Conservation (phyloP, 2,113 vertebrate species). For the Notechis scutatus region DNA sequence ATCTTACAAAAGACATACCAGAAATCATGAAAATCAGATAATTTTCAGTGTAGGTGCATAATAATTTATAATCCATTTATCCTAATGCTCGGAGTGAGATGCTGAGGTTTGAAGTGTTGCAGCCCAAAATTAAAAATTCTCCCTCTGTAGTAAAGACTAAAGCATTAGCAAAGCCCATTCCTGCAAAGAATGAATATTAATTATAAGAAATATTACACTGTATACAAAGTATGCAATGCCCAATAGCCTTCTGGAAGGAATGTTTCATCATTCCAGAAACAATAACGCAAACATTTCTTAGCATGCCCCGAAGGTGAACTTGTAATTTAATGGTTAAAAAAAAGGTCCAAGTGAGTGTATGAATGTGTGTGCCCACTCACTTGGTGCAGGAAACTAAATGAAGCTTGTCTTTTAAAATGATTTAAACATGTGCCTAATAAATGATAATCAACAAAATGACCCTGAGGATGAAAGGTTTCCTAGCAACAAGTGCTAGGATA, state of each 20-base stretch:
- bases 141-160: background rate
- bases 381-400: constrained; percentile 23
- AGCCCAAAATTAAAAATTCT: background rate
- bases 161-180: background rate
- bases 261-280: background rate
- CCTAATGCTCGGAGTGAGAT: background rate
- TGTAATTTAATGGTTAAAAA: background rate
- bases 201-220: background rate
- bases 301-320: constrained; percentile 7
- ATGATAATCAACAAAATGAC: constrained; percentile 66
- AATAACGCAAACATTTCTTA: fast-evolving
- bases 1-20: background rate
- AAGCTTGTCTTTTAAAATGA: constrained; percentile 49
- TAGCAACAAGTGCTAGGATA: constrained; percentile 64
- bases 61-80: background rate
- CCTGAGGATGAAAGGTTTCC: constrained; percentile 69
- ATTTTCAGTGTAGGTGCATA: constrained; percentile 15
- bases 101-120: background rate
- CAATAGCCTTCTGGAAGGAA: background rate
- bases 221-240: background rate
- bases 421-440: constrained; percentile 47
- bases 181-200: background rate
- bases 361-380: background rate
- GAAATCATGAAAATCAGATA: constrained; percentile 11
- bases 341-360: too few species aligned